These are phyloP conservation scores for Falco berigora DNA, from an alignment of 2,797 vertebrate genomes.

Conservation along the genomic window DNA sequence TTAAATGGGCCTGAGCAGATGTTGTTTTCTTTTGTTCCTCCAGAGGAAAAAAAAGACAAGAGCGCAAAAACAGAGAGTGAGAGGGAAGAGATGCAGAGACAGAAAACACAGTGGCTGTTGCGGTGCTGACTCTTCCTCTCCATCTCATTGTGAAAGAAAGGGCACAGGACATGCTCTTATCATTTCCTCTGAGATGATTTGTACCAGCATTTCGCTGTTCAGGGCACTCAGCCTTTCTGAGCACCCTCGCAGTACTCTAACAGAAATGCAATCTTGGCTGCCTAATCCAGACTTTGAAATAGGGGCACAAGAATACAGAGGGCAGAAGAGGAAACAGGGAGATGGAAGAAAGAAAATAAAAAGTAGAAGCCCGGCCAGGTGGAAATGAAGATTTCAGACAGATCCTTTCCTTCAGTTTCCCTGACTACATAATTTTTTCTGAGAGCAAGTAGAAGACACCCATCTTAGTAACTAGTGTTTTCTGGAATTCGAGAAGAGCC, in stretches of 20 bases:
- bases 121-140: slow-evolving; percentile 21
- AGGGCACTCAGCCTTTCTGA: not conserved
- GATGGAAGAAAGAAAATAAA: not conserved
- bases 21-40: slow-evolving; percentile 32
- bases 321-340: not conserved
- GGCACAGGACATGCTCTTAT: not conserved
- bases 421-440: not conserved
- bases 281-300: not conserved
- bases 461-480: not conserved
- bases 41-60: not conserved
- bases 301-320: not conserved
- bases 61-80: not conserved
- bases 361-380: not conserved
- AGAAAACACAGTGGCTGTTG: not conserved
- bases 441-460: not conserved
- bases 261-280: not conserved
- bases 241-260: not conserved
- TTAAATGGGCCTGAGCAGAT: not conserved
- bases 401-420: not conserved
- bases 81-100: not conserved
- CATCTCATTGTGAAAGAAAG: slow-evolving; percentile 19
- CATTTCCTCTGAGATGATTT: slow-evolving; percentile 19
- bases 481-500: not conserved
- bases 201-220: not conserved
- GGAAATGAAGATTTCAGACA: not conserved